Evolutionary conservation across 1,140 invertebrate species (phyloP), one percentile per base, ranked within the genome.

Genomic region (Palaemon carinicauda): DNA sequence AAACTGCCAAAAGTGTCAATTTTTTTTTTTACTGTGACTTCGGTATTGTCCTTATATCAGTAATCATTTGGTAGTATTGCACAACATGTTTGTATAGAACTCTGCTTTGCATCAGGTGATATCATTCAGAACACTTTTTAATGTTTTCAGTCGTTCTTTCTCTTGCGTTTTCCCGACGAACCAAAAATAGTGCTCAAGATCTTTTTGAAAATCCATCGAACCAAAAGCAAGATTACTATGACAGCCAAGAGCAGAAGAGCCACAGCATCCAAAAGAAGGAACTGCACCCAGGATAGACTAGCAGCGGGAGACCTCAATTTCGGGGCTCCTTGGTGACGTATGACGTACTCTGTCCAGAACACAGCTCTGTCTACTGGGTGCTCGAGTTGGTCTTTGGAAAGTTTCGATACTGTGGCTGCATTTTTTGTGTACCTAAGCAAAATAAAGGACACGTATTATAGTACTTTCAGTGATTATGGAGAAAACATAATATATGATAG

Each of bases 291-390:
- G 31, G 82, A 84, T 4, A 84, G 82, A 9, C 51, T 31, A 0
- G 74, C 41, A 0, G 53, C 90, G 0, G 91, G 89, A 7, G 92
- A 92, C 89, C 91, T 92, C 9, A 93, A 87, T 89, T 92, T 91
- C 31, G 90, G 84, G 1, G 91, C 91, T n/a, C 92, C 93, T 54
- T 92, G 91, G 83, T 93, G 91, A 50, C 92, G 89, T 51, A 93
- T 91, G 17, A 93, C 92, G 89, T 93, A 93, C 88, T 94, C 93
- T 17, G 92, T 92, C 93, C 93, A 94, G 91, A 91, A 94, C 29
- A 87, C 79, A 4, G 85, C 85, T 10, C n/a, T 27, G 31, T 87
- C 85, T 74, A 74, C 29, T 1, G 82, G 69, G 56, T 89, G 56
- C 27, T 21, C 50, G 4, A 33, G 52, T n/a, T 52, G 82, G n/a